Conservation (phyloP, 2,797 vertebrate genomes). For the Betta splendens region DNA sequence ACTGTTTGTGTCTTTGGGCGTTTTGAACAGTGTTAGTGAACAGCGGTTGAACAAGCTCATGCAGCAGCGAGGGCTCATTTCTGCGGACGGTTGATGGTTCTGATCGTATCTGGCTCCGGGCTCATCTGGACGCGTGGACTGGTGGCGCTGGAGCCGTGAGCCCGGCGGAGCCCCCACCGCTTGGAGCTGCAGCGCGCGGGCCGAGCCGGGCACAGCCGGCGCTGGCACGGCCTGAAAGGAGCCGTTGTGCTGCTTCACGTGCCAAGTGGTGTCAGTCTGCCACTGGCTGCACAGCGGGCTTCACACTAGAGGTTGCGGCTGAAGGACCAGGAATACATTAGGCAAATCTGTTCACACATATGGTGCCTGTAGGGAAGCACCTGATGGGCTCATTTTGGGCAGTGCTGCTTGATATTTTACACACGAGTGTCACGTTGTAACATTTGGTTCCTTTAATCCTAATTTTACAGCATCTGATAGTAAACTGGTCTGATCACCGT, state of each 20-base stretch:
- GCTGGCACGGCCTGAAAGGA: slow-evolving; percentile 75
- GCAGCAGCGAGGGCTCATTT: too few relatives aligned
- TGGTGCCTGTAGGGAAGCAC: slow-evolving; percentile 44
- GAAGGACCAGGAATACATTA: slow-evolving; percentile 60
- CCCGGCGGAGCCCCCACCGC: slow-evolving; percentile 9
- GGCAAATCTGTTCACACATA: slow-evolving; percentile 64
- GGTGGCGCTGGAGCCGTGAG: neutral
- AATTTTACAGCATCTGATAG: neutral
- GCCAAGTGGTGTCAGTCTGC: slow-evolving; percentile 78
- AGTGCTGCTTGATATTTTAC: slow-evolving; percentile 19
- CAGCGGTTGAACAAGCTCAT: too few relatives aligned
- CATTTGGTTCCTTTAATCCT: neutral
- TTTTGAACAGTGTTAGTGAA: too few relatives aligned
- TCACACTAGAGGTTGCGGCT: slow-evolving; percentile 51
- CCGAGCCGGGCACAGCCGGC: slow-evolving; percentile 46
- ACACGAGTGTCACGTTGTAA: neutral
- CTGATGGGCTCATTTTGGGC: slow-evolving; percentile 41
- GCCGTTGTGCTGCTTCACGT: slow-evolving; percentile 49
- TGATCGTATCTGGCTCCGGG: neutral
- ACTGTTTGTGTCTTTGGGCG: too few relatives aligned
- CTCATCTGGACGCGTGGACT: neutral
- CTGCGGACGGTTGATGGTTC: too few relatives aligned
- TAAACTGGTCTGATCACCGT: slow-evolving; percentile 5
- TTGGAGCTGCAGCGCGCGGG: slow-evolving; percentile 35
- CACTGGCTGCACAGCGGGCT: slow-evolving; percentile 59